Percentiles rank a stretch among this genome's conserved stretches.
Evolutionary conservation across 2,797 vertebrate genomes (phyloP).

Genomic region (Aselliscus stoliczkanus): DNA sequence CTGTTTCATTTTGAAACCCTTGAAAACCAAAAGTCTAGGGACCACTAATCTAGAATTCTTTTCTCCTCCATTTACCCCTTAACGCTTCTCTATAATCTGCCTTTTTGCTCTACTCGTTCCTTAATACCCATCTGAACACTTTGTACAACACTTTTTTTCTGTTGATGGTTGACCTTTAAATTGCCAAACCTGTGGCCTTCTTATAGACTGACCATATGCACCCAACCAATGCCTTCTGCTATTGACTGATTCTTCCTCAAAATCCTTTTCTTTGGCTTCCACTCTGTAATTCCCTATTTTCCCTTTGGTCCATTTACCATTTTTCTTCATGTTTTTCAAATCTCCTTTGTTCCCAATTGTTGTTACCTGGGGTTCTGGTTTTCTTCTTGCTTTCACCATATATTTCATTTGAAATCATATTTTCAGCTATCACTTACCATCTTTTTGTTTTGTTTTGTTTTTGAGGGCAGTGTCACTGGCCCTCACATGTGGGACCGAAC

Average conservation of each 20-base stretch:
- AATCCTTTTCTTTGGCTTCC: not conserved
- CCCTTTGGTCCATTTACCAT: not conserved
- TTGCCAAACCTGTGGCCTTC: not conserved
- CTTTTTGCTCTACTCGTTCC: not conserved
- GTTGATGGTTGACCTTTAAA: not conserved
- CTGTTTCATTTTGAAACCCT: not conserved
- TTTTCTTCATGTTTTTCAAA: not conserved
- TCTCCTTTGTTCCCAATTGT: not conserved
- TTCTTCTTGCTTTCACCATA: not conserved
- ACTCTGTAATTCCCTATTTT: not conserved
- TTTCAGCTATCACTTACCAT: not conserved
- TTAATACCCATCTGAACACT: not conserved
- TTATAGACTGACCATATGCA: not conserved
- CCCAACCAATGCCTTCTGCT: not conserved
- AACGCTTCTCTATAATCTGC: not conserved
- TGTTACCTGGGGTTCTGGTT: not conserved
- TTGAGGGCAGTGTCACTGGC: no score
- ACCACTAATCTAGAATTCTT: not conserved
- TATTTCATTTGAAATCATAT: not conserved
- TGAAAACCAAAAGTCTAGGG: not conserved
- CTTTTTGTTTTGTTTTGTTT: no score
- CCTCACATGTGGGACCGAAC: no score
- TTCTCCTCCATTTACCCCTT: not conserved
- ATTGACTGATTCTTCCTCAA: not conserved
- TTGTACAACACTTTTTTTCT: not conserved